A percentile compares a stretch with the other conserved stretches of the same genome.
Conservation (phyloP, 1,140 invertebrate species). For the Drosophila auraria region DNA sequence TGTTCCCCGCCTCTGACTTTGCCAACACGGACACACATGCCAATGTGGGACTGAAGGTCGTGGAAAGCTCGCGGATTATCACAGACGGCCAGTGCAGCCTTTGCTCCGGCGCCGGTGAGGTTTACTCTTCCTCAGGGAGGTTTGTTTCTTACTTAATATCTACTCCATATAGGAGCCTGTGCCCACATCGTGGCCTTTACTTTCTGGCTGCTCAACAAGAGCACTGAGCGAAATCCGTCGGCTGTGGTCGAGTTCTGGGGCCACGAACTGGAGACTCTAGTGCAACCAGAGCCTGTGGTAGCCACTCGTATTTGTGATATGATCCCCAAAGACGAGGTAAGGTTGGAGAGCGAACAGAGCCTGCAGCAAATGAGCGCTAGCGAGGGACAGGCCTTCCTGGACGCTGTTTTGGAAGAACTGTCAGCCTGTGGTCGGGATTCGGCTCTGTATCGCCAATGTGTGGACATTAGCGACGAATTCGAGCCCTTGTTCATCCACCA, state of each 20-base stretch:
- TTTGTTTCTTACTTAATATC: neutral
- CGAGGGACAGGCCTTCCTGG: conserved; percentile 65
- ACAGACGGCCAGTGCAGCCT: conserved; percentile 58
- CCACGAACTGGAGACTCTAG: conserved; percentile 64
- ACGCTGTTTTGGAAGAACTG: conserved; percentile 72
- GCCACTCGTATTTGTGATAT: conserved; percentile 68
- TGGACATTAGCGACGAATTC: conserved; percentile 71
- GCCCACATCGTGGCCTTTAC: conserved; percentile 70
- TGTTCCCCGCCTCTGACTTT: conserved; percentile 57
- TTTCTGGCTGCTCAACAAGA: conserved; percentile 78
- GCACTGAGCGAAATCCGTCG: conserved; percentile 48
- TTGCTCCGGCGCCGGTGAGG: conserved; percentile 41
- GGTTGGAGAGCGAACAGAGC: conserved; percentile 45
- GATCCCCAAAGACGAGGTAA: conserved; percentile 55
- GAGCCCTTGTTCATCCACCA: conserved; percentile 76
- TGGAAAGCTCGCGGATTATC: conserved; percentile 48
- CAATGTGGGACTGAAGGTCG: conserved; percentile 60
- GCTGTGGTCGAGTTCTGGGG: conserved; percentile 78
- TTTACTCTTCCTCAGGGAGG: neutral
- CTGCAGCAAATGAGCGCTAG: conserved; percentile 26
- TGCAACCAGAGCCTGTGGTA: conserved; percentile 55
- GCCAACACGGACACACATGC: conserved; percentile 66
- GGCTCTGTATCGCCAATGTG: conserved; percentile 72
- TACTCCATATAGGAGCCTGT: conserved; percentile 47
- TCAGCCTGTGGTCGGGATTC: conserved; percentile 64